Base-by-base conservation (phyloP, 23 tunicate species). In the Ascidia mentula region DNA sequence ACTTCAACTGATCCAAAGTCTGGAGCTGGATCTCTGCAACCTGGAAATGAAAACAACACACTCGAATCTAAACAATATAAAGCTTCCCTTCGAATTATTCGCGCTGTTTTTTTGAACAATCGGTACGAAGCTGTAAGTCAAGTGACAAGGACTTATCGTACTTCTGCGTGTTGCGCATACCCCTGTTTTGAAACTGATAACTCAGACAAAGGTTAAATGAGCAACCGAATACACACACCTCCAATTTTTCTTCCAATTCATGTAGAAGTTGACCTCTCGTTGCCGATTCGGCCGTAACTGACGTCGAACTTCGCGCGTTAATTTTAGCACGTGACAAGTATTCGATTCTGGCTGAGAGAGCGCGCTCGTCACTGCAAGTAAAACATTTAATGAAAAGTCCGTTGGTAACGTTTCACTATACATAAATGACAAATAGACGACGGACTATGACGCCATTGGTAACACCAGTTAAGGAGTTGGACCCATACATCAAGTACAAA, bases 321-420 rank as follows among this genome's bases (percentile, higher is more conserved):
- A 95, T 85, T 34, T 77, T 87, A 28, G 99, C 99, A n/a, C 96
- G 88, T 32, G 96, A 90, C 80, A 95, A 80, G 77, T 87, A 90
- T 60, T 95, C 99, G 46, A 95, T 79, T 18, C 99, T 85, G 37
- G 45, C 60, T 35, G 75, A 32, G 1, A 95, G 77, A 33, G 82
- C 59, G 3, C 91, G 91, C 40, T 86, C 96, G 36, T 73, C 18
- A 24, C 97, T 91, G 90, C 2, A 76, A 76, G 31, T 20, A 74
- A 28, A 65, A 37, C 20, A 46, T 28, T 13, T 78, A 78, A 17
- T 18, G 18, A 45, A n/a, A n/a, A n/a, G n/a, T n/a, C n/a, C n/a
- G n/a, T n/a, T n/a, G n/a, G n/a, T n/a, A n/a, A n/a, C n/a, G n/a
- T n/a, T n/a, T n/a, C n/a, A n/a, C n/a, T n/a, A n/a, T n/a, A n/a